Conservation (phyloP, 2,113 vertebrate species). For the Sciurus niger region DNA sequence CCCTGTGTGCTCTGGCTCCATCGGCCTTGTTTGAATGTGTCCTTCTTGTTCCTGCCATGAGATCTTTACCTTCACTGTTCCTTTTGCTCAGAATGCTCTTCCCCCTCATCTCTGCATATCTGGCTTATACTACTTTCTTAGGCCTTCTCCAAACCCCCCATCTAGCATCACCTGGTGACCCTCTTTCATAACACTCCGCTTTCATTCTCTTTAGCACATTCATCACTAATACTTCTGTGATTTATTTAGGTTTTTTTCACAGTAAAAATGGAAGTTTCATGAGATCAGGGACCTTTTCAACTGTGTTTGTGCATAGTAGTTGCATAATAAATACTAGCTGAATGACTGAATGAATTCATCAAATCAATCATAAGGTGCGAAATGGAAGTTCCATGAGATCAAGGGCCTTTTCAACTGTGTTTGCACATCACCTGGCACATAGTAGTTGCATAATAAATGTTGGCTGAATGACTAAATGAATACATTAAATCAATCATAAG, state of each 20-base stretch:
- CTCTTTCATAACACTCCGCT: no score
- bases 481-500: not conserved
- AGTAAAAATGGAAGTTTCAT: not conserved
- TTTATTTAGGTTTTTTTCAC: not conserved
- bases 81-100: not conserved
- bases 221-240: not conserved
- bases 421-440: not conserved
- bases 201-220: not conserved
- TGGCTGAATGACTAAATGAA: not conserved
- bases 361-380: not conserved
- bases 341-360: not conserved
- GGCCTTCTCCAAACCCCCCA: not conserved
- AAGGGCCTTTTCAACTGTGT: not conserved
- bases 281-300: not conserved
- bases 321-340: not conserved
- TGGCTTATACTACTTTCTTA: not conserved
- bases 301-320: not conserved
- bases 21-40: not conserved
- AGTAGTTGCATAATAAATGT: not conserved
- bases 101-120: not conserved
- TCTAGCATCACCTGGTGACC: rapidly evolving
- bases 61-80: not conserved
- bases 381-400: not conserved
- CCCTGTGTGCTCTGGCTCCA: rapidly evolving
- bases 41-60: not conserved